Base-by-base conservation (phyloP, 2,113 vertebrate genomes). In the Hypomesus transpacificus region DNA sequence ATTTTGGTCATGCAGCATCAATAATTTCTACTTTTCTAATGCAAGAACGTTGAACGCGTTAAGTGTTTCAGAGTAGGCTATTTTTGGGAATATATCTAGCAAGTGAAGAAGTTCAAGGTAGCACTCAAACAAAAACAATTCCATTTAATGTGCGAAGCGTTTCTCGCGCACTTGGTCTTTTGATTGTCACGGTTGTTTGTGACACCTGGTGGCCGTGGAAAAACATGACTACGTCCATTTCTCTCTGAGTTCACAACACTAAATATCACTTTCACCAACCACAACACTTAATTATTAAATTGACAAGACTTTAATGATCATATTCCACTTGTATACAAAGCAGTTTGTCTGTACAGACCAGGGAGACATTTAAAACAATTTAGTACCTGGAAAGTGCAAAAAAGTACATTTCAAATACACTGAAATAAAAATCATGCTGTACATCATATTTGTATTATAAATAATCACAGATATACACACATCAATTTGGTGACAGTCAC, bases 331-430 rank as follows among this genome's bases (percentile, higher is more conserved):
- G 85, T 94, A 93, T 95, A 96, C 93, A 97, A 95, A 94, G 90
- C 87, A 90, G 83, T 88, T 85, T 86, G 79, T 93, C 91, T 91
- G 88, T 94, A 95, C 94, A 89, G 94, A 92, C 90, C 89, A 92
- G 90, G 85, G 90, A 92, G 89, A 92, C 88, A 93, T 88, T 93
- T 94, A 93, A 94, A 94, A 95, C 94, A 80, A 95, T 93, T 91
- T 90, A 93, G 92, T 93, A 92, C 92, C 93, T 93, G 92, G 92
- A 94, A 97, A 96, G 96, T 96, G 95, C 95, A 96, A 95, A 96
- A 90, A 69, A 85, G 88, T 85, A 91, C 87, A 90, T 88, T 90
- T 91, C 74, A 88, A 88, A 83, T 83, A 90, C 80, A 75, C 88
- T 80, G 82, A 90, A 93, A 92, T 94, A 91, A 91, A 90, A 94